Conservation (phyloP, 2,797 vertebrate species). For the Australoheros facetus region DNA sequence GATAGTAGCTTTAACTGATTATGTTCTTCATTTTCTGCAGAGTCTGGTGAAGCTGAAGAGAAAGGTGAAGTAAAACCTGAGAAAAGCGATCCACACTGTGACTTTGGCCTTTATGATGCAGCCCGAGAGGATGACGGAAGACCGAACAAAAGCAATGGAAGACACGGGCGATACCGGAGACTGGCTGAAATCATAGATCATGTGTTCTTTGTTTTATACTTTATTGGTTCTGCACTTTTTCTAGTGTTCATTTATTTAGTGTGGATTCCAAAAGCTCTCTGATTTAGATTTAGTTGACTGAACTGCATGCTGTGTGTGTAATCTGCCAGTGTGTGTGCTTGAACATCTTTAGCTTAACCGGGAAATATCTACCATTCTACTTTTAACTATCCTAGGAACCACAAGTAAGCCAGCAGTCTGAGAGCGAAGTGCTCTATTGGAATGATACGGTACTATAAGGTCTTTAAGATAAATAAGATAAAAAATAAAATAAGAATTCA, state of each 20-base stretch:
- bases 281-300: neutral
- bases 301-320: accelerated
- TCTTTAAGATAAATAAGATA: no score
- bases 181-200: conserved; percentile 31
- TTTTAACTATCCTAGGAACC: no score
- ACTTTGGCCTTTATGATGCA: conserved; percentile 17
- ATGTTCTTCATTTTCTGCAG: conserved; percentile 5
- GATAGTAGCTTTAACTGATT: neutral
- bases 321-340: neutral
- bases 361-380: no score
- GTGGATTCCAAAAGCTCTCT: conserved; percentile 1
- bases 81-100: accelerated
- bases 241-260: accelerated
- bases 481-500: no score
- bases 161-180: neutral
- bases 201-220: conserved; percentile 46
- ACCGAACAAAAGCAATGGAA: accelerated
- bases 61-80: neutral
- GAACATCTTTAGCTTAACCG: neutral
- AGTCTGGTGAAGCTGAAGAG: neutral
- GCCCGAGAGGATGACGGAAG: neutral
- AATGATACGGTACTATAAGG: no score
- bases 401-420: no score
- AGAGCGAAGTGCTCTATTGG: no score
- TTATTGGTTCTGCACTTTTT: neutral